Conservation (phyloP, 2,797 vertebrate species). For the Xenopus petersii region DNA sequence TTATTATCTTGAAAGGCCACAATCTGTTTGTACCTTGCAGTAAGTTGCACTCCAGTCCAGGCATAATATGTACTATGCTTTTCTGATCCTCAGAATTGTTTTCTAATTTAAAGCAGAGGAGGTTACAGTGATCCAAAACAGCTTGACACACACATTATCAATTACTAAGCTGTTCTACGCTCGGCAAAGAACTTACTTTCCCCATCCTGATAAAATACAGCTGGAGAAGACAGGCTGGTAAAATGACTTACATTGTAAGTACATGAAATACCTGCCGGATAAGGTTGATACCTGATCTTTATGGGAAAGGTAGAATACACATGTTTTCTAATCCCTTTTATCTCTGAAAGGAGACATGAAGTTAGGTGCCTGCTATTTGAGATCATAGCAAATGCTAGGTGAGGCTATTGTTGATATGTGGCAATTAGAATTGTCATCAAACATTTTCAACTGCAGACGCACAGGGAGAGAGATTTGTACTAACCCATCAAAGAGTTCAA, state of each 20-base stretch:
- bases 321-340: slow-evolving; percentile 27
- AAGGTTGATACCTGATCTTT: slow-evolving; percentile 26
- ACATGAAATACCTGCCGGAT: slow-evolving; percentile 11
- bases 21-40: too few relatives aligned
- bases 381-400: not conserved
- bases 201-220: not conserved
- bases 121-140: not conserved
- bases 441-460: not conserved
- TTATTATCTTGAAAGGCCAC: too few relatives aligned
- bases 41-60: too few relatives aligned
- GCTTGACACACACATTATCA: not conserved
- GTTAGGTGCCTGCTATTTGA: not conserved
- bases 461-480: not conserved
- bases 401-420: not conserved
- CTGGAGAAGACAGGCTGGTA: not conserved
- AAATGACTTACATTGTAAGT: not conserved
- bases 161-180: not conserved
- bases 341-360: slow-evolving; percentile 1
- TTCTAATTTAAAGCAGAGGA: not conserved
- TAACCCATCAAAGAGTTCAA: not conserved
- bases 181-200: not conserved
- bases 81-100: too few relatives aligned
- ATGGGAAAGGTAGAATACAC: slow-evolving; percentile 34
- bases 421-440: slow-evolving; percentile 1
- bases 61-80: too few relatives aligned